phyloP scores from a whole-genome alignment of 2,113 vertebrate genomes.

The Osmerus mordax region DNA sequence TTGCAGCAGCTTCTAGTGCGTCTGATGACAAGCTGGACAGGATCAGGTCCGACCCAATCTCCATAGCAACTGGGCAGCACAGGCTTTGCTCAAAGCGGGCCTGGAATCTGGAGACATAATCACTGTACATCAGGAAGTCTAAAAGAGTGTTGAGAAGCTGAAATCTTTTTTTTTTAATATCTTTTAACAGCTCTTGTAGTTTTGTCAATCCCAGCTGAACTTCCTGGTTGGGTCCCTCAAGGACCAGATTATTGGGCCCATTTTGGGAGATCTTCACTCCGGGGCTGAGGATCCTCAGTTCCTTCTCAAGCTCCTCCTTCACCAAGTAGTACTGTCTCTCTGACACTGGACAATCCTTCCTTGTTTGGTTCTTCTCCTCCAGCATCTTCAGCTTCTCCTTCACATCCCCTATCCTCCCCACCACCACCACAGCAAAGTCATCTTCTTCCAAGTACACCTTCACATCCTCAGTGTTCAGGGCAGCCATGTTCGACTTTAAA shows the following conservation, averaged over 20 bases:
- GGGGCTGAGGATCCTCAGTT: constrained; percentile 12
- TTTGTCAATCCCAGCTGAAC: constrained; percentile 30
- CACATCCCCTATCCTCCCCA: constrained; percentile 53
- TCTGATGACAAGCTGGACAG: constrained; percentile 54
- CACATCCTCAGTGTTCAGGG: constrained; percentile 21
- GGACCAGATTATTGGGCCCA: neutral
- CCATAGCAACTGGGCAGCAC: constrained; percentile 48
- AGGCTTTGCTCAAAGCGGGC: constrained; percentile 46
- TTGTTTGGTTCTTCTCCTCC: constrained; percentile 12
- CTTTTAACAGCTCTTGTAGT: constrained; percentile 31
- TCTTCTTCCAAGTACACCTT: constrained; percentile 36
- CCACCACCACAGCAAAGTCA: constrained; percentile 51
- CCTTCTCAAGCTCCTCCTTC: constrained; percentile 44
- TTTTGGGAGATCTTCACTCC: constrained; percentile 11
- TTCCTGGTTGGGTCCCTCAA: constrained; percentile 19
- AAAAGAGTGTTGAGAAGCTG: constrained; percentile 11
- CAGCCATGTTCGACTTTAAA: constrained; percentile 24
- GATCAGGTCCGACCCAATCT: constrained; percentile 39
- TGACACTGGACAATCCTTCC: constrained; percentile 13
- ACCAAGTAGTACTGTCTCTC: constrained; percentile 45
- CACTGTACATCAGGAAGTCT: constrained; percentile 44
- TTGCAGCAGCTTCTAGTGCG: constrained; percentile 49
- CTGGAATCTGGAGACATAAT: constrained; percentile 39
- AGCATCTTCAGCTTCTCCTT: constrained; percentile 20
- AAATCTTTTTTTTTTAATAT: constrained; percentile 40